Base-by-base conservation (phyloP, 2,888 invertebrate genomes). In the Mythimna lalbum region DNA sequence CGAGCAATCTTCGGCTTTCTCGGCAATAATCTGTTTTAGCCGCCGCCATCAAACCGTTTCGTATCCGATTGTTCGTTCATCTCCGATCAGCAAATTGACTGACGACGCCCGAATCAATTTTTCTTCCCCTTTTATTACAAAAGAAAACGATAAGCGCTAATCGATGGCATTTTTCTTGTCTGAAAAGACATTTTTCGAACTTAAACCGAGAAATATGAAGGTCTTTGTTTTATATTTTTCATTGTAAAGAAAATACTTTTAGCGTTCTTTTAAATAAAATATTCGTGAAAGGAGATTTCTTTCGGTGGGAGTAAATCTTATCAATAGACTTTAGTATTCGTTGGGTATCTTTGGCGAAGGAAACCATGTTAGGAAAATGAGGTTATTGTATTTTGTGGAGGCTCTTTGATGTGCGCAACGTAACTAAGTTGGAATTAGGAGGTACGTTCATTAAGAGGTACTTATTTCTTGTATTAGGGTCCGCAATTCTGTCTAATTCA, bases 1-100 rank as follows among this genome's bases (percentile, higher is more conserved):
- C 91, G 91, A 90, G 90, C 92, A 90, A 92, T 93, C 91, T 91
- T 91, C 88, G 90, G 87, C 86, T 90, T 88, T 86, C 86, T 86
- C 86, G 87, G 85, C 88, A 86, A 90, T 92, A 93, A 92, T 93
- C 91, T 91, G 90, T 89, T 90, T 91, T 89, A 89, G 88, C 83
- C 88, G 85, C 83, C 86, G 86, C 87, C 86, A 87, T 89, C 87
- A 89, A 90, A 88, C 85, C 85, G 82, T 84, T 87, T 85, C 82
- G 86, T 82, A 86, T 88, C 83, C 82, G 82, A 87, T 87, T 88
- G 82, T 85, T 84, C 87, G 82, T 87, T 88, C 86, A 85, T 84
- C 84, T 77, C 75, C 83, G 87, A 89, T 89, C 88, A 87, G 86
- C 85, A 87, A 90, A 89, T 88, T 86, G 89, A 87, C 87, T 86